Conservation (phyloP, 2,797 vertebrate genomes). For the Corythornis leucogaster region DNA sequence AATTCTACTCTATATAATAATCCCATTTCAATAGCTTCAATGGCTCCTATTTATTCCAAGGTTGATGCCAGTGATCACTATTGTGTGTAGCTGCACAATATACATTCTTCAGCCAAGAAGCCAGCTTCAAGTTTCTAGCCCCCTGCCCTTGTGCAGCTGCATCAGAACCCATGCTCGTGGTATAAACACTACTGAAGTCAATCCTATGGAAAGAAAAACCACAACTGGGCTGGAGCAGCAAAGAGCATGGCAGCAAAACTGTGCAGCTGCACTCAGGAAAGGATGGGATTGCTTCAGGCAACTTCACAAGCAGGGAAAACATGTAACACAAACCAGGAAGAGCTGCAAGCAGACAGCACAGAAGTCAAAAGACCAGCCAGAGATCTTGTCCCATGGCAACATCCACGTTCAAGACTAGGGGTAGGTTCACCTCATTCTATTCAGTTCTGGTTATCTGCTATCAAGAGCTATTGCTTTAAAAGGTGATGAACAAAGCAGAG, state of each 20-base stretch:
- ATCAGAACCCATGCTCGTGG: accelerated
- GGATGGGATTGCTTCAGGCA: neutral
- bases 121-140: neutral
- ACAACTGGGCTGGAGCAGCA: neutral
- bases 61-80: neutral
- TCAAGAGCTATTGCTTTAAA: neutral
- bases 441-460: neutral
- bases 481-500: neutral
- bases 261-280: neutral
- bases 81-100: neutral
- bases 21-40: constrained; percentile 2
- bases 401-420: neutral
- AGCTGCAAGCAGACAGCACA: neutral
- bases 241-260: neutral
- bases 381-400: neutral
- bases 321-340: neutral
- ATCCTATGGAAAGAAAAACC: neutral
- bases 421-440: neutral
- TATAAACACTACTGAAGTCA: neutral
- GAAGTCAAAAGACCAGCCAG: accelerated
- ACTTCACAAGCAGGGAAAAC: neutral
- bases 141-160: neutral
- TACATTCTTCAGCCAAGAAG: neutral
- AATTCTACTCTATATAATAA: constrained; percentile 4
- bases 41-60: constrained; percentile 10